phyloP scores from a whole-genome alignment of 1,140 invertebrate species.

The Eueides isabella region DNA sequence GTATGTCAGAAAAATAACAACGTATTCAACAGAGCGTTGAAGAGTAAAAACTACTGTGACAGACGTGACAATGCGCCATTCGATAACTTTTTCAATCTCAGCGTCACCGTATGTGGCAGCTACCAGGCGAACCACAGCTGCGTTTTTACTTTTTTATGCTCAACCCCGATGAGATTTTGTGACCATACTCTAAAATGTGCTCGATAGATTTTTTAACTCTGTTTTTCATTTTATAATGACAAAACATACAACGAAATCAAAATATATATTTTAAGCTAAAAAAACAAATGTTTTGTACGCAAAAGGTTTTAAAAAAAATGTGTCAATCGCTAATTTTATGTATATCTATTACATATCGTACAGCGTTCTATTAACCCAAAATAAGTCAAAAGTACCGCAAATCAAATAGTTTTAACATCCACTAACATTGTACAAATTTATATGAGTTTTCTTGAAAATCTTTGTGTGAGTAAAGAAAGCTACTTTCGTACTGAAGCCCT shows the following conservation, averaged over 20 bases:
- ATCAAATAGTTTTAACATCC: neutral
- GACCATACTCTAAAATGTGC: neutral
- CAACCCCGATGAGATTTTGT: neutral
- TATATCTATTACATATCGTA: neutral
- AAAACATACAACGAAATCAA: neutral
- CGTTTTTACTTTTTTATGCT: neutral
- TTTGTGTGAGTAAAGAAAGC: neutral
- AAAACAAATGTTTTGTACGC: no score
- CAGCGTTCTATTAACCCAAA: neutral
- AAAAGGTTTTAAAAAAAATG: no score
- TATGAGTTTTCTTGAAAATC: neutral
- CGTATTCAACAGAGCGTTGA: neutral
- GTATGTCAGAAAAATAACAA: neutral
- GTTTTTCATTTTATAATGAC: neutral
- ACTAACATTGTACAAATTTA: neutral
- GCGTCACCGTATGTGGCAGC: conserved; percentile 8
- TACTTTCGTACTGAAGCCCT: neutral
- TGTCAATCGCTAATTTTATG: no score
- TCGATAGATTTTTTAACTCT: neutral
- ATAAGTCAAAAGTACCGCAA: neutral
- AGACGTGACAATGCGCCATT: conserved; percentile 31
- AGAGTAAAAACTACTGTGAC: conserved; percentile 6
- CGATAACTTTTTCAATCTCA: conserved; percentile 34
- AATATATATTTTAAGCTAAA: neutral
- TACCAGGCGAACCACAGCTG: conserved; percentile 10